Conservation (phyloP, 1,140 invertebrate species). For the Atta texana region DNA sequence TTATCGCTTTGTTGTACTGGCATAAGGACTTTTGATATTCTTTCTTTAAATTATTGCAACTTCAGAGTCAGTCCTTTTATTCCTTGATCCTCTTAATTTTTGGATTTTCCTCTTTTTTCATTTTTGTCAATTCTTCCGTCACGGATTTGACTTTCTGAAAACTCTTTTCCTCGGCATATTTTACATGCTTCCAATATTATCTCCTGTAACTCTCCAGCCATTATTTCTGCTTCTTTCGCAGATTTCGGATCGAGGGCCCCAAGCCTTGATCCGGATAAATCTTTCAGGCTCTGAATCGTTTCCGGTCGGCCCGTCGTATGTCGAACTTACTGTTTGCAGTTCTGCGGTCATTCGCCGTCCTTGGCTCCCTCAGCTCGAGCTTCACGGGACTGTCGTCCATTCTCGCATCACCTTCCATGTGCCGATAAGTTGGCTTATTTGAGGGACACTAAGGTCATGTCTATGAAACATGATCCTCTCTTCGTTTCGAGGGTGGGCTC, state of each 20-base stretch:
- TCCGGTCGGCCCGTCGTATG: constrained; percentile 5
- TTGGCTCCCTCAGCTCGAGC: background rate
- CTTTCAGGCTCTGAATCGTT: background rate
- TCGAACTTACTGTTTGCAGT: constrained; percentile 12
- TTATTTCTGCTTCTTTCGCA: background rate
- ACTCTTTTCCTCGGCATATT: background rate
- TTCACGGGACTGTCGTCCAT: background rate
- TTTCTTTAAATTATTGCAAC: too few relatives aligned
- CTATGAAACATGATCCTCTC: background rate
- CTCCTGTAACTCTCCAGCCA: background rate
- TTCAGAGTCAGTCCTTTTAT: too few relatives aligned
- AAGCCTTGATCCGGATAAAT: background rate
- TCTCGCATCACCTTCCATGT: too few relatives aligned
- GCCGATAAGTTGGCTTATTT: too few relatives aligned
- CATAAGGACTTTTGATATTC: too few relatives aligned
- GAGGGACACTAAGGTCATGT: background rate
- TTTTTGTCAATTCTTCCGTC: too few relatives aligned
- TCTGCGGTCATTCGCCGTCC: too few relatives aligned
- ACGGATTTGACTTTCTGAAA: background rate
- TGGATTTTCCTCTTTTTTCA: too few relatives aligned
- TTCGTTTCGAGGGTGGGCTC: background rate
- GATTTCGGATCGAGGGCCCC: background rate
- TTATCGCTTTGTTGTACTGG: too few relatives aligned
- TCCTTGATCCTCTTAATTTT: too few relatives aligned
- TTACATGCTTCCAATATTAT: background rate